Percentiles rank a stretch among this genome's conserved stretches.
Conservation (phyloP, 2,113 vertebrate species). For the western clawed frog (Xenopus tropicalis) region DNA sequence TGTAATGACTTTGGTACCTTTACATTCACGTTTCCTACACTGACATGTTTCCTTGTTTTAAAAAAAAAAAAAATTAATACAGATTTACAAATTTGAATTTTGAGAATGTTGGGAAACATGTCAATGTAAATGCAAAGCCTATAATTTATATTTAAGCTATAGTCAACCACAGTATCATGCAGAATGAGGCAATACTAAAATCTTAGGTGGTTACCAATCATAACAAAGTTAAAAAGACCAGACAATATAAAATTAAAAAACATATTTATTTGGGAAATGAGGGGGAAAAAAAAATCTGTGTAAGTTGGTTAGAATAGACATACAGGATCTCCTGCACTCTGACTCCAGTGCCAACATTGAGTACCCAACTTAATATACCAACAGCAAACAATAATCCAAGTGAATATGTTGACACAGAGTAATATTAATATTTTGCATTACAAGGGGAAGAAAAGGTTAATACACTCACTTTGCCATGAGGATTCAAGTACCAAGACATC, state of each 20-base stretch:
- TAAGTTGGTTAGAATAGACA: not conserved
- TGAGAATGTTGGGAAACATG: too few relatives aligned
- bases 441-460: not conserved
- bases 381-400: not conserved
- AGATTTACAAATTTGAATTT: too few relatives aligned
- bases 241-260: constrained; percentile 10
- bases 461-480: not conserved
- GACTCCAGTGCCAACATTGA: constrained; percentile 14
- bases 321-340: not conserved
- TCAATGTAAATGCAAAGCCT: too few relatives aligned
- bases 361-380: constrained; percentile 25
- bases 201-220: too few relatives aligned
- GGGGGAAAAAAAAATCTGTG: not conserved
- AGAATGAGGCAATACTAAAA: too few relatives aligned
- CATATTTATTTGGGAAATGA: constrained; percentile 23
- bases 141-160: too few relatives aligned
- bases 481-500: constrained; percentile 11
- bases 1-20: too few relatives aligned
- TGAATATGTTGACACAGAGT: not conserved
- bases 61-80: too few relatives aligned
- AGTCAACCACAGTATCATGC: too few relatives aligned
- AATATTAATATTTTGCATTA: not conserved
- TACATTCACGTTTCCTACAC: too few relatives aligned
- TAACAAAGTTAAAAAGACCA: not conserved
- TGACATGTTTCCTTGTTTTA: too few relatives aligned